Evolutionary conservation across 2,797 vertebrate species (phyloP).

Genomic region (Melopsittacus undulatus): DNA sequence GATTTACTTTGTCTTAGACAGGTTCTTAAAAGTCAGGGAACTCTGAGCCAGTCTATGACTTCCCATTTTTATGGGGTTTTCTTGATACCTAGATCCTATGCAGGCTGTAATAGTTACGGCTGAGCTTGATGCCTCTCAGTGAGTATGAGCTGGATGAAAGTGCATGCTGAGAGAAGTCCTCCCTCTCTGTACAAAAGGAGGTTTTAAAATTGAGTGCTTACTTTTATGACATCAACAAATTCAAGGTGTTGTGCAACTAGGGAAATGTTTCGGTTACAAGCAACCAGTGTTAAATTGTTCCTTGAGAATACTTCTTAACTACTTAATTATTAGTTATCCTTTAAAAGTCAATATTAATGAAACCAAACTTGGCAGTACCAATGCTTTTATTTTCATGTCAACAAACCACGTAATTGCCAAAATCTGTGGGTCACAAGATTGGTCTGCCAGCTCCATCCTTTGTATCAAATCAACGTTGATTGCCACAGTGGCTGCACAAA

Average conservation of each 20-base stretch:
- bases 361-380: neutral
- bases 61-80: neutral
- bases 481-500: neutral
- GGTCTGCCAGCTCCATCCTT: neutral
- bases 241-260: conserved; percentile 4
- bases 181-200: neutral
- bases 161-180: neutral
- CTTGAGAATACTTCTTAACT: conserved; percentile 26
- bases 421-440: neutral
- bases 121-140: neutral
- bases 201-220: neutral
- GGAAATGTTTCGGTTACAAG: neutral
- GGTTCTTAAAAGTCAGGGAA: neutral
- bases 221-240: neutral
- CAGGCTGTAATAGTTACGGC: neutral
- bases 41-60: neutral
- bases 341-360: conserved; percentile 12
- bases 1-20: neutral
- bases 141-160: neutral
- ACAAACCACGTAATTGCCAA: neutral
- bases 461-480: neutral
- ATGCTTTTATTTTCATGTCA: neutral
- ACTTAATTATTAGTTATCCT: conserved; percentile 45
- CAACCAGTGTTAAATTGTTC: neutral
- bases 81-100: neutral